phyloP scores from a whole-genome alignment of 2,888 invertebrate genomes.

The Callyntrura sp. region DNA sequence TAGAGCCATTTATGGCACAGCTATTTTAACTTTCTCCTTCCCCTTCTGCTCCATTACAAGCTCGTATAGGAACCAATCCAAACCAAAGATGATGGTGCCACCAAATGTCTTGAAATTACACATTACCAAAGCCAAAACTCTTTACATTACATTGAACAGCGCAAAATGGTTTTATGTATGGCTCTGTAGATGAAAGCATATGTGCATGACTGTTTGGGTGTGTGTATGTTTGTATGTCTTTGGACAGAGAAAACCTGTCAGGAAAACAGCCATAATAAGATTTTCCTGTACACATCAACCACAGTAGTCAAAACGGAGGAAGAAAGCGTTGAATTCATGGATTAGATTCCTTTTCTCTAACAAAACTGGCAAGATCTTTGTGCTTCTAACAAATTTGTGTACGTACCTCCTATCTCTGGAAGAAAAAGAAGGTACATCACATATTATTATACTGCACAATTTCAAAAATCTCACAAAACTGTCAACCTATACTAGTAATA shows the following conservation, averaged over 20 bases:
- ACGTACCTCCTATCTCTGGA: too few species aligned
- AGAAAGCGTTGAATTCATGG: constrained; percentile 58
- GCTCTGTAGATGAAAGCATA: constrained; percentile 7
- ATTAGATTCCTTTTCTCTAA: constrained; percentile 47
- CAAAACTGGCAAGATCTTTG: background rate
- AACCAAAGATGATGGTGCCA: constrained; percentile 58
- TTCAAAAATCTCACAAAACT: constrained; percentile 23
- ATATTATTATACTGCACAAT: background rate
- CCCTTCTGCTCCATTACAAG: constrained; percentile 35
- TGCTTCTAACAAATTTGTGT: background rate
- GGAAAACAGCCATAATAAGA: constrained; percentile 70
- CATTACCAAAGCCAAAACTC: constrained; percentile 66
- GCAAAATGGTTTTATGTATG: constrained; percentile 37
- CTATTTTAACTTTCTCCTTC: background rate
- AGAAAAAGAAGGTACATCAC: too few species aligned
- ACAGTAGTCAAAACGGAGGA: constrained; percentile 65
- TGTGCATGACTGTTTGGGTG: too few species aligned
- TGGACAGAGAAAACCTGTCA: constrained; percentile 61
- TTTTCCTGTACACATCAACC: constrained; percentile 73
- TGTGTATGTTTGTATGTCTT: constrained; percentile 14
- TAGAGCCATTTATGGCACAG: background rate
- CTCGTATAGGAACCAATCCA: constrained; percentile 46
- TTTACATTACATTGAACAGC: constrained; percentile 62
- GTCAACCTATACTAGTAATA: background rate
- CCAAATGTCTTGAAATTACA: constrained; percentile 68